A percentile compares a stretch with the other conserved stretches of the same genome.
phyloP scores from a whole-genome alignment of 2,888 invertebrate genomes.

The Tuberolachnus salignus region DNA sequence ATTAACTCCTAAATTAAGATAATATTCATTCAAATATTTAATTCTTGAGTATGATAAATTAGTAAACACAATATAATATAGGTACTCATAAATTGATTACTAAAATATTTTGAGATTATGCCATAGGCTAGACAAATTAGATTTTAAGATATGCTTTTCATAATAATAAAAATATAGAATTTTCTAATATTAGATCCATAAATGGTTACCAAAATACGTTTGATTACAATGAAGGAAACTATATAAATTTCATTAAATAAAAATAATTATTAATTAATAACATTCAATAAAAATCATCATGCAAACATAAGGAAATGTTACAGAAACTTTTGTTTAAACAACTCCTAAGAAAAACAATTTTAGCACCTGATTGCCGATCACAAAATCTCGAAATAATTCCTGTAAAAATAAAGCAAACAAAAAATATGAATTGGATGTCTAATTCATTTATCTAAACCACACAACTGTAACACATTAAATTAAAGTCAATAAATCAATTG shows the following conservation, averaged over 20 bases:
- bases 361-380: constrained; percentile 55
- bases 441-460: constrained; percentile 25
- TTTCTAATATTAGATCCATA: constrained; percentile 5
- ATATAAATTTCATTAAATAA: background rate
- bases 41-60: background rate
- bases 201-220: background rate
- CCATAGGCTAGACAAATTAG: background rate
- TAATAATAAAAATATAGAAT: background rate
- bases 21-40: background rate
- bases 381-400: constrained; percentile 56
- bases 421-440: constrained; percentile 41
- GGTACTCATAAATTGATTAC: background rate
- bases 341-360: constrained; percentile 52
- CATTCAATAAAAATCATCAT: constrained; percentile 40
- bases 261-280: constrained; percentile 30
- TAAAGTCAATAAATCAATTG: background rate
- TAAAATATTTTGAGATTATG: constrained; percentile 1
- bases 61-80: background rate
- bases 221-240: constrained; percentile 1
- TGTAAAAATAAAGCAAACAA: constrained; percentile 54
- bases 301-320: constrained; percentile 48
- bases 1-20: background rate
- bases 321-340: constrained; percentile 34
- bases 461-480: constrained; percentile 35
- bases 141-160: constrained; percentile 8